phyloP scores from a whole-genome alignment of 1,140 invertebrate genomes.

The Zaprionus lachaisei region DNA sequence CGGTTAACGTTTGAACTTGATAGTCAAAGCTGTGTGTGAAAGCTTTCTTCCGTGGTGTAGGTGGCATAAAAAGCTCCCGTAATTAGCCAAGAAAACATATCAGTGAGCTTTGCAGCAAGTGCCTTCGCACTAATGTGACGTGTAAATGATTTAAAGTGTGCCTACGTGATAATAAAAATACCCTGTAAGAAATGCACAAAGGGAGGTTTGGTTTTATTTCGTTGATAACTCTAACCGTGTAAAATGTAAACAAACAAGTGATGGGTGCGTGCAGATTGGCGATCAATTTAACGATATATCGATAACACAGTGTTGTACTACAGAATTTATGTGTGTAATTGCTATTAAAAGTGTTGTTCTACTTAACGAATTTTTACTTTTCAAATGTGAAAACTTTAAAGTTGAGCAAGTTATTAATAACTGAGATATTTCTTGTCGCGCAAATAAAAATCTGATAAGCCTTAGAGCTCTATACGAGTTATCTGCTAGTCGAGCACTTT shows the following conservation, averaged over 20 bases:
- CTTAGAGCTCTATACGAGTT: neutral
- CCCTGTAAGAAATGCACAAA: neutral
- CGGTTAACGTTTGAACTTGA: slow-evolving; percentile 12
- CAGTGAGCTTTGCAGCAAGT: neutral
- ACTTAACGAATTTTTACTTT: neutral
- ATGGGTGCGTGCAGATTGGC: neutral
- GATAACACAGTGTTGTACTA: neutral
- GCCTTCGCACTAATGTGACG: neutral
- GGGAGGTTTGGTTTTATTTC: neutral
- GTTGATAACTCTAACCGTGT: no score
- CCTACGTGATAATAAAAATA: neutral
- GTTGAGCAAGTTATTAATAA: neutral
- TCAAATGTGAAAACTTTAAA: neutral
- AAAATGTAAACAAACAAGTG: neutral
- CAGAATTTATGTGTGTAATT: neutral
- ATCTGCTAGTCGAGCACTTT: neutral
- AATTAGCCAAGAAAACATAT: neutral
- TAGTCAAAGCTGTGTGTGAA: slow-evolving; percentile 30
- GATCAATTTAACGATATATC: neutral
- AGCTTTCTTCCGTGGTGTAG: slow-evolving; percentile 26
- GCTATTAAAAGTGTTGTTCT: neutral
- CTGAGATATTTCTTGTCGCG: neutral
- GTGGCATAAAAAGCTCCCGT: neutral
- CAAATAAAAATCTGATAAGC: neutral
- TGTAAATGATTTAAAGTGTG: neutral